Base-by-base conservation (phyloP, 2,113 vertebrate species). In the Empidonax alnorum region DNA sequence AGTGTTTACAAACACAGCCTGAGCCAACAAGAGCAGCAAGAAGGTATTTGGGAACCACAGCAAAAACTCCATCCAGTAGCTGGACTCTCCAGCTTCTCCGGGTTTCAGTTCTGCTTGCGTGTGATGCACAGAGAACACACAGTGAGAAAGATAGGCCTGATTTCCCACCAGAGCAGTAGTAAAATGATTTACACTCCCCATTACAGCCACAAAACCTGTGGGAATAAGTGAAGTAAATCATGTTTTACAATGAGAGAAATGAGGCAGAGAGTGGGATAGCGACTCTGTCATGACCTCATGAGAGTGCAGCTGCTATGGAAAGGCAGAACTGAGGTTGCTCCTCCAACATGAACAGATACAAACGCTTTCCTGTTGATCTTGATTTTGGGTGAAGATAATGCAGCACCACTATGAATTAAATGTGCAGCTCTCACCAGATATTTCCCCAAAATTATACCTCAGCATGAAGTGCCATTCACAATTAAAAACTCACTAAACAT, bases 1-100 rank as follows among this genome's bases (percentile, higher is more conserved):
- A 84, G 61, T 93, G 81, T 96, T 97, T 97, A 92, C 84, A 96
- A 93, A 95, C 73, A 90, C 30, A 94, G 63, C 67, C 67, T n/a
- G n/a, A 90, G 85, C 85, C 89, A 92, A 75, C 42, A 69, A 79
- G 82, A 4, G 2, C 78, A 52, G 74, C 41, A 59, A 85, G 50
- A 81, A 39, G 42, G 72, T 84, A 84, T 92, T 67, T 82, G 65
- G 75, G 85, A 95, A 72, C 65, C 39, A 39, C 74, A 78, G 62
- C 4, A 4, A 76, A 93, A 65, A 44, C 68, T 83, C 69, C 66
- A 90, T 42, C 44, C 61, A 52, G 86, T 53, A 88, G 75, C 37
- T 58, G 44, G 50, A 39, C 72, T 81, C 83, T 74, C 55, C 62
- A 37, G 31, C 93, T 94, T 61, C 79, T 84, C 35, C 55, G 50